Percentiles rank a stretch among this genome's conserved stretches.
Evolutionary conservation across 2,113 vertebrate genomes (phyloP).

Genomic region (Oxyura jamaicensis): DNA sequence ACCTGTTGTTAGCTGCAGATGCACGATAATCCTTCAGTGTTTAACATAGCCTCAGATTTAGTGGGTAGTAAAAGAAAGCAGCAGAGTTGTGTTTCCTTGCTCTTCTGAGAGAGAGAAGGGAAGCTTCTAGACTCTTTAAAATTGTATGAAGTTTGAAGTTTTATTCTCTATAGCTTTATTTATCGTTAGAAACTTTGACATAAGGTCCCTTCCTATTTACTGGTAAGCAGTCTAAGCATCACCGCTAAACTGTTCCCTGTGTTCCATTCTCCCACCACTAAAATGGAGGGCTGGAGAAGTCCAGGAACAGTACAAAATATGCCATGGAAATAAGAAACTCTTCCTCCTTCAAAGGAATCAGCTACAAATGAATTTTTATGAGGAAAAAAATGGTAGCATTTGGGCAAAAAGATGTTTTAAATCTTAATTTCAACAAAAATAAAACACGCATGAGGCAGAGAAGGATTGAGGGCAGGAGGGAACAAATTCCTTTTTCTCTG

Average conservation of each 20-base stretch:
- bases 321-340: neutral
- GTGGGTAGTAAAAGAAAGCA: neutral
- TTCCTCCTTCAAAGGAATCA: neutral
- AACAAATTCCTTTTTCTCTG: neutral
- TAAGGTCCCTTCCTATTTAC: neutral
- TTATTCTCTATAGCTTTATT: neutral
- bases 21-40: neutral
- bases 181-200: neutral
- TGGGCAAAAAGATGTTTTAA: neutral
- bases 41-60: neutral
- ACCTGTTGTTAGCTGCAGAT: neutral
- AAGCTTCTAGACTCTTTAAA: neutral
- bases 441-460: neutral
- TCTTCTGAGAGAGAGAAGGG: neutral
- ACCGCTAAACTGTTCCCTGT: neutral
- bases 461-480: neutral
- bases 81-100: neutral
- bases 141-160: neutral
- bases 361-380: neutral
- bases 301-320: neutral
- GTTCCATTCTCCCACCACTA: fast-evolving
- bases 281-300: neutral
- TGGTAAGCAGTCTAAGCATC: neutral
- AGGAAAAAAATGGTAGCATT: neutral
- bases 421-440: neutral